Conservation (phyloP, 2,113 vertebrate genomes). For the Stictonetta naevosa region DNA sequence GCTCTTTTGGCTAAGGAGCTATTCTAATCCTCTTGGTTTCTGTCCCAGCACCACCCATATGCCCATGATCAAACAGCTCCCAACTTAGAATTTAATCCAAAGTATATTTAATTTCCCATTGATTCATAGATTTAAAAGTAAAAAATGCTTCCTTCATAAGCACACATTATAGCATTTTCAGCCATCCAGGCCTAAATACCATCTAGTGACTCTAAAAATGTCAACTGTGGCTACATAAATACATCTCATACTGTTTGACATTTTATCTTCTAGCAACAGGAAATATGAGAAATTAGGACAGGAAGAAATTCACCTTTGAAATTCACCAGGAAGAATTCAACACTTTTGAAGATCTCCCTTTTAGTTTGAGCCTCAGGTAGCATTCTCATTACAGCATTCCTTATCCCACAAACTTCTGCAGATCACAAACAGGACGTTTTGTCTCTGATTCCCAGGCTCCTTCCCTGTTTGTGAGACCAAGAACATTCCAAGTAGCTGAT, state of each 20-base stretch:
- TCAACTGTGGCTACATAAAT: background rate
- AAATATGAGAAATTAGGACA: background rate
- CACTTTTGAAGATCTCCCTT: background rate
- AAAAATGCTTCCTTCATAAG: background rate
- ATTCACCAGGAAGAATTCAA: background rate
- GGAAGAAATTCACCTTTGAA: background rate
- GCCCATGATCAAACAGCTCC: background rate
- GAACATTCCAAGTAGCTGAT: background rate
- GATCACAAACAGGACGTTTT: background rate
- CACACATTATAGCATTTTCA: background rate
- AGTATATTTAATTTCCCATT: background rate
- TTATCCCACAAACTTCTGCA: background rate
- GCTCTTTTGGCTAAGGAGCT: background rate
- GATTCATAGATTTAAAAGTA: background rate
- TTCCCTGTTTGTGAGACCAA: background rate
- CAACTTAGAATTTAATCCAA: background rate
- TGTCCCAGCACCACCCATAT: background rate
- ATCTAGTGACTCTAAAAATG: constrained; percentile 20
- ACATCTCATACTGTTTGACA: background rate
- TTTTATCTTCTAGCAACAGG: background rate
- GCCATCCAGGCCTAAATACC: constrained; percentile 25
- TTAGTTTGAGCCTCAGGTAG: background rate
- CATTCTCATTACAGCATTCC: background rate
- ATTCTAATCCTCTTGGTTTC: background rate
- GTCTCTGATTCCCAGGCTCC: background rate